Percentiles rank a stretch among this genome's conserved stretches.
Evolutionary conservation across 2,888 invertebrate genomes (phyloP).

Genomic region (Trypoxylon attenuatum): DNA sequence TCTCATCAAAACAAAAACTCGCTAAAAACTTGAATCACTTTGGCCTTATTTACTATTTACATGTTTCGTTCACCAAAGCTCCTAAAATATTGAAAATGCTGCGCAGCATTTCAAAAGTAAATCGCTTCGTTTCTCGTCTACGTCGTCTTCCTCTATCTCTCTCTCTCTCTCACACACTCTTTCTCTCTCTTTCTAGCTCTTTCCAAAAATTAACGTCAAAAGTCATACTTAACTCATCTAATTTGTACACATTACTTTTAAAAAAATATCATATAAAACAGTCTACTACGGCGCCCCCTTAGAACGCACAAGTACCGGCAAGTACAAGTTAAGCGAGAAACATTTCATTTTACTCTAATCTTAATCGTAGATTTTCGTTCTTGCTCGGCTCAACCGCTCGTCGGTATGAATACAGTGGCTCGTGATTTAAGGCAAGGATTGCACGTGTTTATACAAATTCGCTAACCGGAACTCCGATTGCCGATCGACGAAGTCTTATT

Average conservation of each 20-base stretch:
- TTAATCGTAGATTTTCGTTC: slow-evolving; percentile 10
- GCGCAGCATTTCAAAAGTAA: background rate
- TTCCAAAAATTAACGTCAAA: slow-evolving; percentile 11
- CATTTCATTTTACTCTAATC: slow-evolving; percentile 2
- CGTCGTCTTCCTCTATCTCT: background rate
- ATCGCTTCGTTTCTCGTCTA: background rate
- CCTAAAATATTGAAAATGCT: background rate
- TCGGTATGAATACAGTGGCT: slow-evolving; percentile 7
- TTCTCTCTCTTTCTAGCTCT: background rate
- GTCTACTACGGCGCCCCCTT: slow-evolving; percentile 38
- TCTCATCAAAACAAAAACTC: slow-evolving; percentile 3
- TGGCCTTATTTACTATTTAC: slow-evolving; percentile 14
- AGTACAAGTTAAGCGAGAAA: slow-evolving; percentile 15
- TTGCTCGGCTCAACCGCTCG: slow-evolving; percentile 21
- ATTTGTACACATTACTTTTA: slow-evolving; percentile 30
- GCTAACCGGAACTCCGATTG: slow-evolving; percentile 9
- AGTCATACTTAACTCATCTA: slow-evolving; percentile 15
- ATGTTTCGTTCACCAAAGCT: slow-evolving; percentile 6
- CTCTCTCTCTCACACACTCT: background rate
- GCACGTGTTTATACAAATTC: slow-evolving; percentile 18
- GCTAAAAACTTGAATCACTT: background rate
- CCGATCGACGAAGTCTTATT: slow-evolving; percentile 1
- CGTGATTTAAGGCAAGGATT: slow-evolving; percentile 31
- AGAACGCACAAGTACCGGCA: slow-evolving; percentile 23
- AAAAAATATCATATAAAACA: slow-evolving; percentile 30